These are phyloP conservation scores for Delia radicum DNA, from an alignment of 1,140 invertebrate genomes.

Conservation along the genomic window DNA sequence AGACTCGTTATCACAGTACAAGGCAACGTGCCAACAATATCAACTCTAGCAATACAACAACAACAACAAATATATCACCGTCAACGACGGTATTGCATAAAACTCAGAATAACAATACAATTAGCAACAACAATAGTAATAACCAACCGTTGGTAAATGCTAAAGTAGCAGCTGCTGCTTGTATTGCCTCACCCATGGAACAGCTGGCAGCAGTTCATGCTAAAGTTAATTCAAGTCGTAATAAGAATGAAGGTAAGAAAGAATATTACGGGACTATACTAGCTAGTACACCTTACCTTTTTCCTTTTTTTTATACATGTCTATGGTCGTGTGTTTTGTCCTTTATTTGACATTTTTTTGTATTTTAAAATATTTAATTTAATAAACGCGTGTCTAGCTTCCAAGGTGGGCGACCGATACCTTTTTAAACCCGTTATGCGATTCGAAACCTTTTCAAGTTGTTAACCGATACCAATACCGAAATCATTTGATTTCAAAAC, in stretches of 20 bases:
- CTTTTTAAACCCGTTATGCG: too few species aligned
- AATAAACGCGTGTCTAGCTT: too few species aligned
- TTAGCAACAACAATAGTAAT: neutral
- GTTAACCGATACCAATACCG: too few species aligned
- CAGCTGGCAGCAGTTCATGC: neutral
- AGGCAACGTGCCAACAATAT: neutral
- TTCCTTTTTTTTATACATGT: neutral
- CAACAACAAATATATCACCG: neutral
- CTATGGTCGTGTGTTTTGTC: neutral
- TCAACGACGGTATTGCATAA: neutral
- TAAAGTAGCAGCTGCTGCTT: neutral
- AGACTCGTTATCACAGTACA: neutral
- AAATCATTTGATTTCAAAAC: too few species aligned
- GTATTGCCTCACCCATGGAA: neutral
- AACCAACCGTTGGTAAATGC: neutral
- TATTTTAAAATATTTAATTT: too few species aligned
- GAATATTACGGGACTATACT: neutral
- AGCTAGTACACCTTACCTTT: neutral
- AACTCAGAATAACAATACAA: neutral
- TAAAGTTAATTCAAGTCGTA: slow-evolving; percentile 3
- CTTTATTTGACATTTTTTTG: slow-evolving; percentile 22
- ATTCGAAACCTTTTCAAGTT: too few species aligned
- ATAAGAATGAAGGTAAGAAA: slow-evolving; percentile 10
- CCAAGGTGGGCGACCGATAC: too few species aligned
- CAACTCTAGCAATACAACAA: neutral